Base-by-base conservation (phyloP, 1,140 invertebrate genomes). In the Galleria mellonella region DNA sequence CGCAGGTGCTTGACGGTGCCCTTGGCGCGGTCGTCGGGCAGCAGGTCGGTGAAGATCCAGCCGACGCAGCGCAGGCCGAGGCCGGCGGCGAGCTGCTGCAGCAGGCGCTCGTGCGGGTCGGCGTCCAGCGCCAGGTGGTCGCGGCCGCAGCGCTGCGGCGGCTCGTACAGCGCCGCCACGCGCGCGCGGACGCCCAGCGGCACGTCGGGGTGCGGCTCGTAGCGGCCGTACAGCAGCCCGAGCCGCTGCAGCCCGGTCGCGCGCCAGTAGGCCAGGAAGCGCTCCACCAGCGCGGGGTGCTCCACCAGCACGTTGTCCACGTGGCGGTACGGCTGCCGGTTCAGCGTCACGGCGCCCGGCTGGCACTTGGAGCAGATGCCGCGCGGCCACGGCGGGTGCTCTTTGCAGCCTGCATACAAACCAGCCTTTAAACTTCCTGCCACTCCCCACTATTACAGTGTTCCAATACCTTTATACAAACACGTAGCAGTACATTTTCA, bases 331-430 rank as follows among this genome's bases (percentile, higher is more conserved):
- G 90, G 89, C 90, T 98, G 90, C 72, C 96, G 90, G 87, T 97
- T 98, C 3, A 99, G 89, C 4, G 98, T 99, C 39, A 99, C 92
- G 17, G 97, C 97, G 77, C 94, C 96, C 5, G 98, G 98, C 82
- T 99, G 97, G 87, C 98, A 99, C 87, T 98, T 97, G 11, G 97
- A 98, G 85, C 98, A 99, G 59, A 99, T 98, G 48, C 97, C 98
- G 84, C 94, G 93, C 31, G 98, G 98, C 96, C 97, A 99, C 32
- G 98, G 97, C 23, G 94, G 94, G 90, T 99, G 98, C 72, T 97
- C 96, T 65, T 92, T 93, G 78, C 98, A 99, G 2, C 97, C 98
- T 87, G 51, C 17, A 29, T 33, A 32, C 13, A 7, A 9, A 31
- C 17, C 7, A 30, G 6, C 6, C 17, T 23, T 6, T 23, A 23